Base-by-base conservation (phyloP, 2,797 vertebrate species). In the Acanthurus lineatus region DNA sequence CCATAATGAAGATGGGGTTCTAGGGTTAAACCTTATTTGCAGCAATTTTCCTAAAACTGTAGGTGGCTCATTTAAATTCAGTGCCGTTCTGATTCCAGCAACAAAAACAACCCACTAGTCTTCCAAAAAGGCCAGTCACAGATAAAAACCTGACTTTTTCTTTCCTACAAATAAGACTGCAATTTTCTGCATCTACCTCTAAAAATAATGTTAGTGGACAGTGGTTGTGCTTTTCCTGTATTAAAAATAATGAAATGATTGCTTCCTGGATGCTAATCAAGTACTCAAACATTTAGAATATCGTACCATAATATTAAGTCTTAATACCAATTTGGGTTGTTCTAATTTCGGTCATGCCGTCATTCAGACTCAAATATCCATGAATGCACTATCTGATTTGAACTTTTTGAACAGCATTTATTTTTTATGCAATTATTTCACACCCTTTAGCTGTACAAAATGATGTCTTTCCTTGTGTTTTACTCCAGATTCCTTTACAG, bases 171-270 rank as follows among this genome's bases (percentile, higher is more conserved):
- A 44, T 6, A 51, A 40, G 9, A 22, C 6, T 5, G 17, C 15
- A 51, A 44, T 53, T 19, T 28, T 9, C 5, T 10, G 12, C 2
- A 38, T 25, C 40, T 52, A 10, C 7, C 4, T 16, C 7, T 14
- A 3, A 32, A 52, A 32, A 67, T 48, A 59, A 40, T 54, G 8
- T 73, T n/a, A 73, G 22, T n/a, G 63, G 35, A 16, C 49, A 48
- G 38, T 51, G 8, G 12, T 25, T 20, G 22, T 17, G 49, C 63
- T 65, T 19, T 40, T 20, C 38, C 15, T 52, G 38, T 1, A 58
- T 67, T 66, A 3, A n/a, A 14, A 71, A 44, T 62, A 40, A 53
- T 20, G 4, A 15, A 53, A 63, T 49, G 0, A 54, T 66, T 45
- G 45, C 10, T 62, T 52, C 32, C 9, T 48, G 35, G 20, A 65